Conservation (phyloP, 2,888 invertebrate genomes). For the Microctonus hyperodae region DNA sequence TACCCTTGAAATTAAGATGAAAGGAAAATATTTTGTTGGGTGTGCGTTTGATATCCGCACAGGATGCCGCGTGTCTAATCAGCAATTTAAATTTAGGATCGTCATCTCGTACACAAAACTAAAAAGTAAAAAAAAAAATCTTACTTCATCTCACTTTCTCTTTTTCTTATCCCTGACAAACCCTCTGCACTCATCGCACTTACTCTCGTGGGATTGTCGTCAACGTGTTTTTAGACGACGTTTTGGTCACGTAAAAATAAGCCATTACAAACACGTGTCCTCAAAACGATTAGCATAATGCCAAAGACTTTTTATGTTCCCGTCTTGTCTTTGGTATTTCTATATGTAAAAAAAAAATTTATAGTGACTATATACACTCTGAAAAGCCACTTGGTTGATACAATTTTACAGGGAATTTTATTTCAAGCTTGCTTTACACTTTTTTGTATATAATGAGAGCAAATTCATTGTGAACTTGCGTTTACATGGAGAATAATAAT, state of each 20-base stretch:
- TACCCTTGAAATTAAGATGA: slow-evolving; percentile 6
- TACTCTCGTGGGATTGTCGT: background rate
- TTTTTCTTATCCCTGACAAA: background rate
- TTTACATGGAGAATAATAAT: background rate
- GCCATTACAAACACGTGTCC: slow-evolving; percentile 58
- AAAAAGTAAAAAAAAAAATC: slow-evolving; percentile 5
- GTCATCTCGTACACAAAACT: background rate
- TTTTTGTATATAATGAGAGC: background rate
- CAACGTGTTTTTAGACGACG: slow-evolving; percentile 20
- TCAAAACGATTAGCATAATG: slow-evolving; percentile 56
- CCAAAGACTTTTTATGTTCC: slow-evolving; percentile 7
- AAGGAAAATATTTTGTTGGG: slow-evolving; percentile 3
- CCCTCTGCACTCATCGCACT: background rate
- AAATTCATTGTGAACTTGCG: background rate
- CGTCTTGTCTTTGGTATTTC: background rate
- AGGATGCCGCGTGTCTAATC: slow-evolving; percentile 33
- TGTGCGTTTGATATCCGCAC: slow-evolving; percentile 11
- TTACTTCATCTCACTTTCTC: background rate
- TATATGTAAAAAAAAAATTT: slow-evolving; percentile 31
- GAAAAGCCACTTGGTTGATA: background rate
- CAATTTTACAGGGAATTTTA: background rate
- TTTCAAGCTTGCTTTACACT: background rate
- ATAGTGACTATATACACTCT: background rate
- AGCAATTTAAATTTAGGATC: slow-evolving; percentile 41
- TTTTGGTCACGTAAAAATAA: slow-evolving; percentile 51